Base-by-base conservation (phyloP, 2,888 invertebrate species). In the Agonum fuliginosum region DNA sequence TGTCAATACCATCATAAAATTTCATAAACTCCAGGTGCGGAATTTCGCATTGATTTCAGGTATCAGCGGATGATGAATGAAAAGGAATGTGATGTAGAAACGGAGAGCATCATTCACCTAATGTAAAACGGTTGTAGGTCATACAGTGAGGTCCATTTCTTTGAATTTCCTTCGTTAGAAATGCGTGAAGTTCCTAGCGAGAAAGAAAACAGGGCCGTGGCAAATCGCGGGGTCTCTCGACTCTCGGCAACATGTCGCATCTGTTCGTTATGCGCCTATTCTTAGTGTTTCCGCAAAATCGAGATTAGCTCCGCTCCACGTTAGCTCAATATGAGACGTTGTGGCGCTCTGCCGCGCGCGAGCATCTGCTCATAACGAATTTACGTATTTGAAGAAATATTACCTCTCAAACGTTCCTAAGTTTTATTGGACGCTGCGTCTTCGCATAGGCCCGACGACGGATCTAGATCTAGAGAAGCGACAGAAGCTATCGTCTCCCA, bases 311-410 rank as follows among this genome's bases (percentile, higher is more conserved):
- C 80, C 83, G 85, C 83, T 82, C 81, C 81, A 82, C 81, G 83
- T 81, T 81, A 65, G 81, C 83, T 84, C 83, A 46, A 75, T 84
- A 83, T 81, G 81, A 72, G 78, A 78, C 72, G 30, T n/a, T 14
- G 2, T 14, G 12, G 30, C 10, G 37, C 20, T 12, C 14, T n/a
- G n/a, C 20, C 22, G 12, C 78, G 74, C 74, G 80, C 79, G 78
- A 79, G 80, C 85, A 85, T 85, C 85, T 85, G 85, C 82, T 84
- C 84, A 84, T 83, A 83, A 83, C 85, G 84, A 85, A 85, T 85
- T 82, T 65, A 62, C 78, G 73, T 69, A 74, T 74, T 78, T 78
- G 27, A 67, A 75, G 75, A 74, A 74, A 65, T 67, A 78, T 74
- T 74, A 74, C 69, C 67, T 67, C 41, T 69, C 51, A 69, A 67